phyloP scores from a whole-genome alignment of 1,140 invertebrate genomes.

The Drosophila tsacasi region DNA sequence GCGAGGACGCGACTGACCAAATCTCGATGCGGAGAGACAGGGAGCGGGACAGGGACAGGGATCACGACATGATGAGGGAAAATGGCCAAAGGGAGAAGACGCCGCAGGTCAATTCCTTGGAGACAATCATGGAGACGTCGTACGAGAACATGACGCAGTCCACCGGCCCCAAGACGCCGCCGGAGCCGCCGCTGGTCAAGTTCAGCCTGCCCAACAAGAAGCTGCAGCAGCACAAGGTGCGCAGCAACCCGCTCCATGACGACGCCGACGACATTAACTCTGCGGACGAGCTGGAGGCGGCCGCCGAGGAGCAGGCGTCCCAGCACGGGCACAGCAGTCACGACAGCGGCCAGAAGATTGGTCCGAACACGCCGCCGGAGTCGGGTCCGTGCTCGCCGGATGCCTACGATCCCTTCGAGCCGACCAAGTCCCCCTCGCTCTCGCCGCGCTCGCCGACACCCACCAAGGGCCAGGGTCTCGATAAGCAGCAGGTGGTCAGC shows the following conservation, averaged over 20 bases:
- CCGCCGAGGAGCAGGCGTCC: conserved; percentile 14
- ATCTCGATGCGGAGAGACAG: conserved; percentile 33
- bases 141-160: conserved; percentile 70
- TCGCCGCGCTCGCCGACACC: conserved; percentile 85
- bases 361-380: conserved; percentile 85
- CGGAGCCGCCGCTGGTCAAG: conserved; percentile 89
- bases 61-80: conserved; percentile 53
- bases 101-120: conserved; percentile 57
- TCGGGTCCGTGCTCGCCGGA: conserved; percentile 86
- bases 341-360: conserved; percentile 77
- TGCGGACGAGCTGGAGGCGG: conserved; percentile 65
- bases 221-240: conserved; percentile 86
- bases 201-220: conserved; percentile 88
- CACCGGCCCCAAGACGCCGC: conserved; percentile 90
- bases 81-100: conserved; percentile 73
- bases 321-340: conserved; percentile 28
- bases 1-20: conserved; percentile 87
- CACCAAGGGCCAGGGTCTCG: conserved; percentile 49
- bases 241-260: conserved; percentile 88
- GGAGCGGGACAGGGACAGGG: conserved; percentile 28
- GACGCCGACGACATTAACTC: conserved; percentile 85
- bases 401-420: conserved; percentile 95
- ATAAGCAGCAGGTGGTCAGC: conserved; percentile 24
- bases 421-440: conserved; percentile 91
- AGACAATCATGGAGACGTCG: conserved; percentile 77